Percentiles rank a stretch among this genome's conserved stretches.
phyloP scores from a whole-genome alignment of 2,113 vertebrate species.

The Crotalus helleri region DNA sequence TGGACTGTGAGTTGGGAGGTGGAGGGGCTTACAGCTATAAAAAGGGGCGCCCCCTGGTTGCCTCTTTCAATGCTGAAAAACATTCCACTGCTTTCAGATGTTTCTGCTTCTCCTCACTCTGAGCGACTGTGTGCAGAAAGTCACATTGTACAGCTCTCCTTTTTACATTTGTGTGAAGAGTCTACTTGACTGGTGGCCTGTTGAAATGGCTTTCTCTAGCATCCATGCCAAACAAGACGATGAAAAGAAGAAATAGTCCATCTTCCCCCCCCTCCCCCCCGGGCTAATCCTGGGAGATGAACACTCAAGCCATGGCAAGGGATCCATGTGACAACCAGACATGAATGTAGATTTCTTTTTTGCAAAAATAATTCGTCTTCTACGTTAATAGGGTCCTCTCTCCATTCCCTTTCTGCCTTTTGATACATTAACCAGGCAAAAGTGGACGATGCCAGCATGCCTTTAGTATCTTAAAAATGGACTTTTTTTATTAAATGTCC shows the following conservation, averaged over 20 bases:
- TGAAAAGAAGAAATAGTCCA: neutral
- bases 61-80: constrained; percentile 33
- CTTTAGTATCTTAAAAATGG: neutral
- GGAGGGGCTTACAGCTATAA: constrained; percentile 8
- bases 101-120: constrained; percentile 1
- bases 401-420: neutral
- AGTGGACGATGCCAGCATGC: neutral
- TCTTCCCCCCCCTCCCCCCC: neutral
- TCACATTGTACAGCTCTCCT: neutral
- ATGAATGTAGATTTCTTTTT: neutral
- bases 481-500: neutral
- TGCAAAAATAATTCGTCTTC: neutral
- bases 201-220: constrained; percentile 18
- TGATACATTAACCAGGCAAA: neutral
- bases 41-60: constrained; percentile 12
- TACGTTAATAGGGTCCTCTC: neutral
- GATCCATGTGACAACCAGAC: neutral
- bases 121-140: constrained; percentile 1
- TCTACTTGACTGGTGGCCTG: constrained; percentile 26
- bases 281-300: neutral
- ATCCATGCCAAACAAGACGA: neutral
- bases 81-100: constrained; percentile 55
- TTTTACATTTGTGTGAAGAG: constrained; percentile 17
- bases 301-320: neutral
- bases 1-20: constrained; percentile 78